Evolutionary conservation across 2,888 invertebrate genomes (phyloP).

Genomic region (Idaea aversata): DNA sequence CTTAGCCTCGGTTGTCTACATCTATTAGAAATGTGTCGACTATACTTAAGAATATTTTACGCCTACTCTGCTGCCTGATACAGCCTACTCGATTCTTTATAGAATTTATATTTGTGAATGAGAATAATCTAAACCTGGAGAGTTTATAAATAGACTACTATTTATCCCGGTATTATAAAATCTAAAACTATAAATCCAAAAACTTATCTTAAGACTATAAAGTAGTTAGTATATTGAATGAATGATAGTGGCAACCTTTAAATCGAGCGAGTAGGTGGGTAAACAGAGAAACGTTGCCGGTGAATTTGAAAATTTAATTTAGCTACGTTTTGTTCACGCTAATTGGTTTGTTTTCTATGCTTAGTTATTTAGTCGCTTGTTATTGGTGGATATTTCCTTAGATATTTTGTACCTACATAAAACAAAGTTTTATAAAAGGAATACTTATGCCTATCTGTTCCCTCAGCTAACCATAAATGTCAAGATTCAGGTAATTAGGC

Average conservation of each 20-base stretch:
- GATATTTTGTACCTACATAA: background rate
- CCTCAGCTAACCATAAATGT: too few relatives aligned
- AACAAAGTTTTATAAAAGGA: slow-evolving; percentile 5
- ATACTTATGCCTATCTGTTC: slow-evolving; percentile 7
- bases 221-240: background rate
- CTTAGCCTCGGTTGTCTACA: too few relatives aligned
- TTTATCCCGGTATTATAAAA: too few relatives aligned
- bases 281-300: slow-evolving; percentile 42
- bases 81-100: too few relatives aligned
- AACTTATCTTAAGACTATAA: too few relatives aligned
- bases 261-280: slow-evolving; percentile 28
- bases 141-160: too few relatives aligned
- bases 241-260: slow-evolving; percentile 42
- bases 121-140: too few relatives aligned
- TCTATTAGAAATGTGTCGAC: too few relatives aligned
- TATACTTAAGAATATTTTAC: too few relatives aligned
- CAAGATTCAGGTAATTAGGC: too few relatives aligned
- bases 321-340: slow-evolving; percentile 70
- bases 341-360: slow-evolving; percentile 76
- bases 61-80: too few relatives aligned
- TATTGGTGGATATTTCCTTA: slow-evolving; percentile 12
- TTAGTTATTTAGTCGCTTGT: slow-evolving; percentile 54
- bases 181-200: background rate
- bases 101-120: too few relatives aligned
- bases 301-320: slow-evolving; percentile 77